phyloP scores from a whole-genome alignment of 2,797 vertebrate species.

The Peromyscus aztecus region DNA sequence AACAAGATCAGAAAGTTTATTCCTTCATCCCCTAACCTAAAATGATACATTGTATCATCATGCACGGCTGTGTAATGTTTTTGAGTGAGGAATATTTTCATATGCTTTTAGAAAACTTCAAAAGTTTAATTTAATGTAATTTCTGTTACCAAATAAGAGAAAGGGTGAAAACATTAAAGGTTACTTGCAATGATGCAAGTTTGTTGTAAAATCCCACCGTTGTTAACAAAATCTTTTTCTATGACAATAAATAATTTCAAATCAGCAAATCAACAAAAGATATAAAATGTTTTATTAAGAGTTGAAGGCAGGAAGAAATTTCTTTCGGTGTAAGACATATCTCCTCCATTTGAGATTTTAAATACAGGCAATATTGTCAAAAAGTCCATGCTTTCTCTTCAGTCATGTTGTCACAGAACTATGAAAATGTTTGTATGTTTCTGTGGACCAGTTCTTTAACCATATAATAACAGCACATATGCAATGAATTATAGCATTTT shows the following conservation, averaged over 20 bases:
- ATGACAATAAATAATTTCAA: slow-evolving; percentile 10
- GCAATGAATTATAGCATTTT: not conserved
- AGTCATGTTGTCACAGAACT: not conserved
- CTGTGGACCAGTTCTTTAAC: not conserved
- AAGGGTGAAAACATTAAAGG: slow-evolving; percentile 27
- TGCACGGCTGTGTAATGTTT: not conserved
- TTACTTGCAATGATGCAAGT: not conserved
- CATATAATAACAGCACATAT: not conserved
- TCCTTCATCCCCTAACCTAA: not conserved
- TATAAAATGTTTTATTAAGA: not conserved
- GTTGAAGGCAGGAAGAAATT: not conserved
- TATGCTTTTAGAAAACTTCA: not conserved
- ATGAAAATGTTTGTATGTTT: not conserved
- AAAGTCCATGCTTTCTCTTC: not conserved
- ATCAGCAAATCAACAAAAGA: not conserved
- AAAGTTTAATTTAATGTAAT: slow-evolving; percentile 33
- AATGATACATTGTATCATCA: not conserved
- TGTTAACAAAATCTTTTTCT: slow-evolving; percentile 42
- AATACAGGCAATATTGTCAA: not conserved
- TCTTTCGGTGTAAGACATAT: not conserved
- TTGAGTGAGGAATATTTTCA: slow-evolving; percentile 9
- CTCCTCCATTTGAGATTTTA: slow-evolving; percentile 4
- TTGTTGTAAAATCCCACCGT: slow-evolving; percentile 27
- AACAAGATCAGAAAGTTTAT: slow-evolving; percentile 27
- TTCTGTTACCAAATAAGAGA: slow-evolving; percentile 55